Evolutionary conservation across 2,113 vertebrate species (phyloP).

Genomic region (Brachypodius melanocephalos): DNA sequence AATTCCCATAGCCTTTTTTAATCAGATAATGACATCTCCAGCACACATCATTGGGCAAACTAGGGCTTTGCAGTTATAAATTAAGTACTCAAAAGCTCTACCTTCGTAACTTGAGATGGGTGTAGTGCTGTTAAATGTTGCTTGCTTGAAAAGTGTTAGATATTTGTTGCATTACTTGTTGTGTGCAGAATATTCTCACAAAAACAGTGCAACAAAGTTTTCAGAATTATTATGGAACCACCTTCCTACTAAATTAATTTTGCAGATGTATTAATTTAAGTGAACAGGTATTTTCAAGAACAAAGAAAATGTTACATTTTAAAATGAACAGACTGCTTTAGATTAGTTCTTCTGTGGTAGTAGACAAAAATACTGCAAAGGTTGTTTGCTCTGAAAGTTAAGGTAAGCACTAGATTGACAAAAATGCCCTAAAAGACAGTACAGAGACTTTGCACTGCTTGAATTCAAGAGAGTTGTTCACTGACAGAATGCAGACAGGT

Average conservation of each 20-base stretch:
- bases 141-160: neutral
- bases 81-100: neutral
- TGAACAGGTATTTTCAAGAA: neutral
- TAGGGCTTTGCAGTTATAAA: neutral
- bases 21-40: neutral
- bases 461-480: neutral
- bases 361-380: neutral
- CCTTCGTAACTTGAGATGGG: neutral
- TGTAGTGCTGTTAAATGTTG: neutral
- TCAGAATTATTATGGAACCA: neutral
- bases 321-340: neutral
- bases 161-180: neutral
- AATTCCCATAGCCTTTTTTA: neutral
- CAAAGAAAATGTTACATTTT: neutral
- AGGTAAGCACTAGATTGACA: neutral
- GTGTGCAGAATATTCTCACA: neutral
- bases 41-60: neutral
- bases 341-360: neutral
- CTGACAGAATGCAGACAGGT: neutral
- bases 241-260: neutral
- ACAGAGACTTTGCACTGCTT: neutral
- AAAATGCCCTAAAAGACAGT: neutral
- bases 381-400: neutral
- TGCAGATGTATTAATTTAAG: neutral
- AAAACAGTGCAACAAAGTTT: neutral